phyloP scores from a whole-genome alignment of 2,113 vertebrate genomes.

The Chloropsis hardwickii region DNA sequence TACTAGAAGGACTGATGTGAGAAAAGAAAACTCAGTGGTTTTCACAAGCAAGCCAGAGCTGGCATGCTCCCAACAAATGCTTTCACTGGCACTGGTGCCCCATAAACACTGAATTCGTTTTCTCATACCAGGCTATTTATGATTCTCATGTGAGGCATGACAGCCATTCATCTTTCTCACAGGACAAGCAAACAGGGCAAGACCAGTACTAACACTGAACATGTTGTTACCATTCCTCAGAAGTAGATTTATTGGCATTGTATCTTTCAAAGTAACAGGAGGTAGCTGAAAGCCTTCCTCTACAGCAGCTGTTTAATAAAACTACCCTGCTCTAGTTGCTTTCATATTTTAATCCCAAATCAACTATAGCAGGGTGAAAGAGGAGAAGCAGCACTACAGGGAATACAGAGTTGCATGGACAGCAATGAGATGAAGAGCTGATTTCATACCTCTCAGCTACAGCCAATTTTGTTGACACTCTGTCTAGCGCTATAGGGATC shows the following conservation, averaged over 20 bases:
- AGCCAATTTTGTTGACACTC: background rate
- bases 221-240: constrained; percentile 8
- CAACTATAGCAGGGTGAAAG: background rate
- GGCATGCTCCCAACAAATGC: background rate
- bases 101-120: constrained; percentile 39
- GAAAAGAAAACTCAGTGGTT: constrained; percentile 2
- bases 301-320: constrained; percentile 36
- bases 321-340: background rate
- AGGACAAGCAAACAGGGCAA: constrained; percentile 46
- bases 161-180: constrained; percentile 29
- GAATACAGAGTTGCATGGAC: background rate
- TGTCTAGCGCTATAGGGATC: background rate
- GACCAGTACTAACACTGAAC: background rate
- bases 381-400: background rate
- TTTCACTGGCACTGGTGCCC: constrained; percentile 28
- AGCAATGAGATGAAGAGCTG: background rate
- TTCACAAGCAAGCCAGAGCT: constrained; percentile 20
- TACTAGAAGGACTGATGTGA: background rate
- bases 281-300: constrained; percentile 32
- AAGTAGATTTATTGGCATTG: constrained; percentile 42
- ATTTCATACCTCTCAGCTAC: constrained; percentile 19
- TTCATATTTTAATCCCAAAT: constrained; percentile 60
- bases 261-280: constrained; percentile 54
- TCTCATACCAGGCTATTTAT: constrained; percentile 43
- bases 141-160: constrained; percentile 28